Percentiles rank a stretch among this genome's conserved stretches.
These are phyloP conservation scores for Ammodytes marinus DNA, from an alignment of 2,113 vertebrate species.

Conservation along the genomic window DNA sequence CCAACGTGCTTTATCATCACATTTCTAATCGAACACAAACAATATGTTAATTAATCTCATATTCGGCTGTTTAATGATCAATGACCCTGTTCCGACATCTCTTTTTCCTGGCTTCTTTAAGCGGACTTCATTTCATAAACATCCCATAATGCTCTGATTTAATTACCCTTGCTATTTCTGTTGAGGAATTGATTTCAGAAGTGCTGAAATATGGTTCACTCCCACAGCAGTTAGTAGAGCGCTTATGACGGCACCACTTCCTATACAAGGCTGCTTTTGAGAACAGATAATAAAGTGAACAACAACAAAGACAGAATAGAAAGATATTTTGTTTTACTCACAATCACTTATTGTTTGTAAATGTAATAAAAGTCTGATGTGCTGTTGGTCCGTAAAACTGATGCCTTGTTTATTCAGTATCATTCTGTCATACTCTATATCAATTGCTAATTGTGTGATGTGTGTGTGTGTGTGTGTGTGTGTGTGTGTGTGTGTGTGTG, in stretches of 20 bases:
- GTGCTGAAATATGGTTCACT: conserved; percentile 52
- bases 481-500: background rate
- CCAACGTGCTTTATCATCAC: conserved; percentile 70
- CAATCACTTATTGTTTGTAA: conserved; percentile 14
- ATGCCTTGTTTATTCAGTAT: background rate
- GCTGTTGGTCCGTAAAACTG: background rate
- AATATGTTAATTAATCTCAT: conserved; percentile 75
- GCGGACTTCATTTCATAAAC: conserved; percentile 63
- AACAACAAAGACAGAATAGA: background rate
- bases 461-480: conserved; percentile 14
- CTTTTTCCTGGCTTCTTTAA: conserved; percentile 49
- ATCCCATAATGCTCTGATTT: conserved; percentile 61
- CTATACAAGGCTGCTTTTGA: conserved; percentile 11
- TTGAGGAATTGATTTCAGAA: conserved; percentile 60
- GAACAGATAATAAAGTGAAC: background rate
- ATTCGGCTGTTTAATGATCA: conserved; percentile 78
- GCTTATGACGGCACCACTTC: conserved; percentile 4
- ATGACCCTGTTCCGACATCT: conserved; percentile 66
- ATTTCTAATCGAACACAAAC: conserved; percentile 78
- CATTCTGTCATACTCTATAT: background rate
- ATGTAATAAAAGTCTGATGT: background rate
- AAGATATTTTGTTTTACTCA: background rate
- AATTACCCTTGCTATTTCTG: conserved; percentile 62
- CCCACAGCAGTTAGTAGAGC: conserved; percentile 35
- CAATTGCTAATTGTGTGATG: background rate